Conservation (phyloP, 2,797 vertebrate species). For the Onychomys arenicola region DNA sequence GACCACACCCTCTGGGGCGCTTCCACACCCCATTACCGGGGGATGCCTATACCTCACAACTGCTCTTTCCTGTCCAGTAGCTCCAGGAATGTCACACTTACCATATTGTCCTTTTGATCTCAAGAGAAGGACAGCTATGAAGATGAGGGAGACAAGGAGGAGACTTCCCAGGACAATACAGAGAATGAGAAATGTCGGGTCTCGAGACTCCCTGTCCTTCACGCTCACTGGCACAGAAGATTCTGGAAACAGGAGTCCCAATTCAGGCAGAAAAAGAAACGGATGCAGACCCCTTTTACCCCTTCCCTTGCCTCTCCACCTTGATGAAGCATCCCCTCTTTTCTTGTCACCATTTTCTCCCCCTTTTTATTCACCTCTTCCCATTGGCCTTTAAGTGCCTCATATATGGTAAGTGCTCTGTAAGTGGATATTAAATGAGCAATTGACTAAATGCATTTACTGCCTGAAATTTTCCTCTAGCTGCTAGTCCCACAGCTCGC, state of each 20-base stretch:
- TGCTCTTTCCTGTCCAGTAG: neutral
- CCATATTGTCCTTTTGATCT: constrained; percentile 80
- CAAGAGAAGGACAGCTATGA: constrained; percentile 76
- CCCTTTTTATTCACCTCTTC: neutral
- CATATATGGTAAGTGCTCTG: neutral
- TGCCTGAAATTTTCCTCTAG: neutral
- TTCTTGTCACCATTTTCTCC: neutral
- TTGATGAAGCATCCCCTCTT: neutral
- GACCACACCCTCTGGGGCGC: rapidly evolving
- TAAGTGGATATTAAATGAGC: neutral
- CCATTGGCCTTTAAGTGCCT: neutral
- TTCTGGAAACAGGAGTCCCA: constrained; percentile 59
- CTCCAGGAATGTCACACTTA: constrained; percentile 59
- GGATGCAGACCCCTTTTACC: no score
- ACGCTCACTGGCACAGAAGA: neutral
- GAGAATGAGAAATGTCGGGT: constrained; percentile 56
- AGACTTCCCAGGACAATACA: constrained; percentile 82
- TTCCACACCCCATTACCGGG: neutral
- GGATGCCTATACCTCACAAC: neutral
- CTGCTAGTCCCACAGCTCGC: neutral
- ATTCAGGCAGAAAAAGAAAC: neutral
- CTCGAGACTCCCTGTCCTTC: neutral
- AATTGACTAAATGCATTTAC: neutral
- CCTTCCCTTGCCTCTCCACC: neutral
- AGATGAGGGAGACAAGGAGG: constrained; percentile 72